A percentile compares a stretch with the other conserved stretches of the same genome.
phyloP scores from a whole-genome alignment of 2,888 invertebrate species.

The Protonemura montana region DNA sequence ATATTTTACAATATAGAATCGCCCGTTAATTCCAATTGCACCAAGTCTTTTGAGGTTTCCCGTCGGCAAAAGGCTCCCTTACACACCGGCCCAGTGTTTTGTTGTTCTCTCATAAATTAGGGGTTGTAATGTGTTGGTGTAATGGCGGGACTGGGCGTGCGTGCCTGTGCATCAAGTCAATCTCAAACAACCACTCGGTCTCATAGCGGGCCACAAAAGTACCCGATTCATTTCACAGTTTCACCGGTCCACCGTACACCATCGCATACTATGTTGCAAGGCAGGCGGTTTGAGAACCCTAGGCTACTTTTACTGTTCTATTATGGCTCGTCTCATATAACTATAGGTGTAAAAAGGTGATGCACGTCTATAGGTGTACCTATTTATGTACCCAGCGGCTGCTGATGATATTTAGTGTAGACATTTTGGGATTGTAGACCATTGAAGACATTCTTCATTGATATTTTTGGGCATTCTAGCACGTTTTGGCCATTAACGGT shows the following conservation, averaged over 20 bases:
- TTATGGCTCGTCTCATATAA: not conserved
- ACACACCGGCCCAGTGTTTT: not conserved
- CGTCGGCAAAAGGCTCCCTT: not conserved
- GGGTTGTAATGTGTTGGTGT: slow-evolving; percentile 31
- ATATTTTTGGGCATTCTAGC: slow-evolving; percentile 39
- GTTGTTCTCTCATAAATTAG: slow-evolving; percentile 29
- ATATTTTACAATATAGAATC: no score
- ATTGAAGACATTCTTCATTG: slow-evolving; percentile 15
- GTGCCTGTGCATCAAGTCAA: slow-evolving; percentile 30
- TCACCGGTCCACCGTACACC: no score
- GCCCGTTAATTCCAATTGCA: not conserved
- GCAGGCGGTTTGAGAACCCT: no score
- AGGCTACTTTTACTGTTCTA: slow-evolving; percentile 7
- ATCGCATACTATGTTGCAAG: no score
- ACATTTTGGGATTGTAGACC: slow-evolving; percentile 21
- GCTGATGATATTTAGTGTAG: slow-evolving; percentile 8
- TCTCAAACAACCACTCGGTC: slow-evolving; percentile 19
- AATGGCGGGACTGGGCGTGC: not conserved
- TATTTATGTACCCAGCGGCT: slow-evolving; percentile 17
- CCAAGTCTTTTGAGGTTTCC: not conserved
- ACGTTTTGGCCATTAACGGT: slow-evolving; percentile 42
- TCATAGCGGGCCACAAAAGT: not conserved
- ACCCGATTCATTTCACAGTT: not conserved
- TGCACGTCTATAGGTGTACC: not conserved
- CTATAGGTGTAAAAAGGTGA: slow-evolving; percentile 27